These are phyloP conservation scores for Drosophila atripex DNA, from an alignment of 2,888 invertebrate species.

Conservation along the genomic window DNA sequence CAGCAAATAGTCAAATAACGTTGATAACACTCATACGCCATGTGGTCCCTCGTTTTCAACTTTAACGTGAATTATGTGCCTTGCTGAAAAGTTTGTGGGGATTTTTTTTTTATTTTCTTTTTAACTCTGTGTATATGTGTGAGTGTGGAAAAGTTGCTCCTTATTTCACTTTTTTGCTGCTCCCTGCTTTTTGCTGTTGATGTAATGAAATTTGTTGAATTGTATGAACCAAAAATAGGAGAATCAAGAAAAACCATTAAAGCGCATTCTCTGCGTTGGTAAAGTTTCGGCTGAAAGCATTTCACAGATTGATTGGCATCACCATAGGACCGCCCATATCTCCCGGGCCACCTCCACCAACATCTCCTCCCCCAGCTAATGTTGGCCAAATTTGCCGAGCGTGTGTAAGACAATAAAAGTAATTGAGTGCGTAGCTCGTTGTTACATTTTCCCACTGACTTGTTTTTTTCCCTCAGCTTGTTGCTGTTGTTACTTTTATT, in stretches of 20 bases:
- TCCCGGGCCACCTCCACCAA: not conserved
- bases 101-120: slow-evolving; percentile 14
- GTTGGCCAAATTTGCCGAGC: slow-evolving; percentile 71
- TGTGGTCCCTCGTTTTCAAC: slow-evolving; percentile 66
- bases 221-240: slow-evolving; percentile 50
- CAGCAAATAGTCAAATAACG: slow-evolving; percentile 71
- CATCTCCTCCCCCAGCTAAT: slow-evolving; percentile 38
- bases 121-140: slow-evolving; percentile 12
- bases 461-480: slow-evolving; percentile 25
- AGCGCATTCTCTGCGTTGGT: slow-evolving; percentile 59
- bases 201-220: slow-evolving; percentile 76
- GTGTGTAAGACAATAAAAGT: slow-evolving; percentile 79
- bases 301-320: slow-evolving; percentile 78
- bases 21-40: slow-evolving; percentile 72
- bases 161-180: slow-evolving; percentile 28
- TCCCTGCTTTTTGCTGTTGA: slow-evolving; percentile 58
- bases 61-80: slow-evolving; percentile 65
- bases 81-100: slow-evolving; percentile 49
- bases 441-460: slow-evolving; percentile 38
- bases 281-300: slow-evolving; percentile 67
- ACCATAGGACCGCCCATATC: slow-evolving; percentile 30
- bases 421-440: slow-evolving; percentile 73
- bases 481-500: slow-evolving; percentile 4
- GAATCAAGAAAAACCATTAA: slow-evolving; percentile 68
- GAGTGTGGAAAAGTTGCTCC: slow-evolving; percentile 55